Evolutionary conservation across 2,888 invertebrate genomes (phyloP), one percentile per base, ranked within the genome.

Genomic region (Dicroscelio sp.): DNA sequence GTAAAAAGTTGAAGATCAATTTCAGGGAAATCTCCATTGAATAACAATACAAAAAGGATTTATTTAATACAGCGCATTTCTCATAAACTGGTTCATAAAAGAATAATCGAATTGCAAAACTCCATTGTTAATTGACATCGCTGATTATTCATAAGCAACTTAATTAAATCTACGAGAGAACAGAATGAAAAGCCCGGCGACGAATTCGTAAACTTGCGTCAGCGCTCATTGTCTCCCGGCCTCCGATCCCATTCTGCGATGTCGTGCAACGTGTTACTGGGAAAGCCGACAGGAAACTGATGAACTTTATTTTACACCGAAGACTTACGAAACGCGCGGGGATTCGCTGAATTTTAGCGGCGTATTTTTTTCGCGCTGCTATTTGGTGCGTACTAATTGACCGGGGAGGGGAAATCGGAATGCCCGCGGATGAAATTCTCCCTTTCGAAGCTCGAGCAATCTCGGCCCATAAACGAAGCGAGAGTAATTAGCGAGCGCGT

Each of bases 201-300:
- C 60, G 48, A 83, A 79, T 67, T 83, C 35, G 86, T 48, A 52
- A 31, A 65, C 58, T 86, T 86, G 65, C 88, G 80, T 85, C 88
- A 84, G 65, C 65, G 58, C n/a, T 52, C 87, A 58, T 86, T 82
- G 79, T 75, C 33, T 71, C 33, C 63, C 71, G n/a, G 25, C 27
- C 14, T 73, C 63, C 48, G 43, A n/a, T 30, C 63, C 20, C n/a
- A n/a, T n/a, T n/a, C n/a, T n/a, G n/a, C n/a, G n/a, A n/a, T n/a
- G n/a, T 71, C 65, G 65, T 48, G 88, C 69, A 83, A 83, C 69
- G 25, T 35, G 33, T 73, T 85, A 84, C 91, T 79, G 80, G 67
- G 93, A 93, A 94, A 93, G 85, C 80, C 90, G 91, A 78, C 90
- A 82, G 90, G 90, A 90, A 90, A 82, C 86, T 63, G 69, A 58